These are phyloP conservation scores for Maniola hyperantus DNA, from an alignment of 2,888 invertebrate genomes.

Conservation along the genomic window DNA sequence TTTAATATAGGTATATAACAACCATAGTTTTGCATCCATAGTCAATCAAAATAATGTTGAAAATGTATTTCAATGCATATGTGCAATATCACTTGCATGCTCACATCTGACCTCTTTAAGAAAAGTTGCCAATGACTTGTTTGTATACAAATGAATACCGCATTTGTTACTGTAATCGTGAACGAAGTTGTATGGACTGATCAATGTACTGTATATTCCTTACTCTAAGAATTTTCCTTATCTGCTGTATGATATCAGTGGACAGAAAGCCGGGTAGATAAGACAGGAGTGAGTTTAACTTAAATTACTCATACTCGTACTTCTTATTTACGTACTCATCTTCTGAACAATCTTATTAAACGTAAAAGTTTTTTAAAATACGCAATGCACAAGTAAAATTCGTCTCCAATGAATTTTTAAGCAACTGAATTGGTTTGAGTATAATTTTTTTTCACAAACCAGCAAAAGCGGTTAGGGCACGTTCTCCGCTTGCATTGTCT, in stretches of 20 bases:
- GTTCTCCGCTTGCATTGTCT: constrained; percentile 73
- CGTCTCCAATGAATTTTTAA: constrained; percentile 26
- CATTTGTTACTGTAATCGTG: constrained; percentile 24
- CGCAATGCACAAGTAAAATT: constrained; percentile 8
- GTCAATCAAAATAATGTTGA: not conserved
- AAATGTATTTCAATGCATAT: not conserved
- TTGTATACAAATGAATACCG: constrained; percentile 30
- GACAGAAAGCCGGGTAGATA: constrained; percentile 48
- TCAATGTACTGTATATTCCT: constrained; percentile 50
- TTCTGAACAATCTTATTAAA: not conserved
- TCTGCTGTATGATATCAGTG: constrained; percentile 59
- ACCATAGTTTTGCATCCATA: not conserved
- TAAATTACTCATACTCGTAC: constrained; percentile 5
- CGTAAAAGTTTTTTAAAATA: not conserved
- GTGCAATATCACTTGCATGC: constrained; percentile 11
- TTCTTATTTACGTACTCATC: too few species aligned
- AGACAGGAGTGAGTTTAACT: constrained; percentile 33
- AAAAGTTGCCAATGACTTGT: constrained; percentile 28
- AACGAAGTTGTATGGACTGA: constrained; percentile 1
- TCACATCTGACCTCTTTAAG: constrained; percentile 15
- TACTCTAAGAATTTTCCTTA: constrained; percentile 60
- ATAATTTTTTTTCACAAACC: constrained; percentile 62
- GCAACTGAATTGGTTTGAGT: constrained; percentile 44
- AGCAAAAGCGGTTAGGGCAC: constrained; percentile 77
- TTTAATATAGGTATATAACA: constrained; percentile 12